Conservation (phyloP, 2,888 invertebrate species). For the Dysmachus trigonus region DNA sequence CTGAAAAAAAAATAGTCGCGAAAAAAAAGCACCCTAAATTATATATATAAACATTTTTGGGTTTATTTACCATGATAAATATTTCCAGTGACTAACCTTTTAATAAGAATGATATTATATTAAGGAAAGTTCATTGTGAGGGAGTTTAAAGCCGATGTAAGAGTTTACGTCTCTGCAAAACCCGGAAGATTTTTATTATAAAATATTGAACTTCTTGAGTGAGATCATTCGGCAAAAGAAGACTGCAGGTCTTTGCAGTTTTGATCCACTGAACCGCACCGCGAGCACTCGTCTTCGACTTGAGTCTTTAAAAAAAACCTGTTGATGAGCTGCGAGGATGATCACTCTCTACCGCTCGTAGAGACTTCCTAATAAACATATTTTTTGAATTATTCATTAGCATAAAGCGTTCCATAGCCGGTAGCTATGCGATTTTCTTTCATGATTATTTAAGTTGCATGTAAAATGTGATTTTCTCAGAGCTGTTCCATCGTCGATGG, state of each 20-base stretch:
- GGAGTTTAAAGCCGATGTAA: background rate
- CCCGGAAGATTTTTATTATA: background rate
- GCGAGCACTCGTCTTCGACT: background rate
- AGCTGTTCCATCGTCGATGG: background rate
- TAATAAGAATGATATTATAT: no score
- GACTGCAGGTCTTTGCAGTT: background rate
- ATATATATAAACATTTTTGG: no score
- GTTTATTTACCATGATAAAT: no score
- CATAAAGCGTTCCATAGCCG: background rate
- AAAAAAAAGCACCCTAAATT: no score
- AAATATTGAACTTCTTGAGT: background rate
- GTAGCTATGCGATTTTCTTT: constrained; percentile 30
- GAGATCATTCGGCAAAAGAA: background rate
- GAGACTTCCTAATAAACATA: constrained; percentile 14
- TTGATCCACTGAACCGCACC: background rate
- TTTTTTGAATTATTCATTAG: constrained; percentile 33
- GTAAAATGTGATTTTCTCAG: constrained; percentile 38
- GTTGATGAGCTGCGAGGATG: background rate
- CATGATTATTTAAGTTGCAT: constrained; percentile 34
- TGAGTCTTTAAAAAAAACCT: background rate
- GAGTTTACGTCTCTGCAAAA: background rate
- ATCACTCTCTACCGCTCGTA: background rate
- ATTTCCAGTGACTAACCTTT: no score
- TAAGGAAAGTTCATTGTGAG: no score
- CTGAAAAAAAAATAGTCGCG: no score